phyloP scores from a whole-genome alignment of 2,888 invertebrate species.

The Apamea sordens region DNA sequence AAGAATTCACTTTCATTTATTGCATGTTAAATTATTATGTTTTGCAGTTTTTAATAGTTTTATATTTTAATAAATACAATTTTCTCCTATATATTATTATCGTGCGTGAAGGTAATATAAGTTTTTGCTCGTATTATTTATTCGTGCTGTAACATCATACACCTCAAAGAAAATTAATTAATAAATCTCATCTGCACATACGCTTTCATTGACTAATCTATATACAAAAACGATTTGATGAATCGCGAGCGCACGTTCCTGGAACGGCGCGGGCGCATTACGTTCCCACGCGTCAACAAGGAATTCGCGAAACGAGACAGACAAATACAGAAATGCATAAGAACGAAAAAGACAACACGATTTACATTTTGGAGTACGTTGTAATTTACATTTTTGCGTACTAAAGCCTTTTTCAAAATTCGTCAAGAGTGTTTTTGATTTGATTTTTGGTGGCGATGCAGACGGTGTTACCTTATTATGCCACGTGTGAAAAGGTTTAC shows the following conservation, averaged over 20 bases:
- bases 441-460: background rate
- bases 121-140: background rate
- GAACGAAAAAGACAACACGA: slow-evolving; percentile 39
- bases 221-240: slow-evolving; percentile 83
- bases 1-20: slow-evolving; percentile 4
- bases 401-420: slow-evolving; percentile 39
- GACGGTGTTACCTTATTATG: background rate
- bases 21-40: background rate
- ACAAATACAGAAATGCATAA: slow-evolving; percentile 69
- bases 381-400: slow-evolving; percentile 79
- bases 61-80: background rate
- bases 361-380: slow-evolving; percentile 56
- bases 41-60: background rate
- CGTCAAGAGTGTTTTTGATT: slow-evolving; percentile 12
- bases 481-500: background rate
- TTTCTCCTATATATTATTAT: background rate
- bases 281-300: slow-evolving; percentile 85
- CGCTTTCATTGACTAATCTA: slow-evolving; percentile 67
- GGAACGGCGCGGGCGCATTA: slow-evolving; percentile 82
- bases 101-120: background rate
- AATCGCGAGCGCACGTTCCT: slow-evolving; percentile 84
- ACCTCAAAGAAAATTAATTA: background rate
- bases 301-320: slow-evolving; percentile 75
- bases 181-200: slow-evolving; percentile 62
- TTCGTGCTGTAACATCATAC: background rate